Percentiles rank a stretch among this genome's conserved stretches.
These are phyloP conservation scores for Campoplex nolae DNA, from an alignment of 2,888 invertebrate species.

Conservation along the genomic window DNA sequence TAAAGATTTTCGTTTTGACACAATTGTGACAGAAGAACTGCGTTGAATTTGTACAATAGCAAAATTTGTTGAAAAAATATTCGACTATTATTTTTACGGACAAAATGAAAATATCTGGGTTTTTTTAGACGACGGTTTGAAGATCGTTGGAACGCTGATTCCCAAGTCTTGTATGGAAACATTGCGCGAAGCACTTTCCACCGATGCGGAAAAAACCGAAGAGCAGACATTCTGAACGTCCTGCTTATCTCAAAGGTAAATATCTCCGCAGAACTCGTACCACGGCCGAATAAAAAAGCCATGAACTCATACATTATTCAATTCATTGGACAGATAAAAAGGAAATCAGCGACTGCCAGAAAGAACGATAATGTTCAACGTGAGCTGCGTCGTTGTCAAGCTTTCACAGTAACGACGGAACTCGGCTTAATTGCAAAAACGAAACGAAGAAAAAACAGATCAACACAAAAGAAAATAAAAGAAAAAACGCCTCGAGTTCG, in stretches of 20 bases:
- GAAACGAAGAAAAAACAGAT: constrained; percentile 7
- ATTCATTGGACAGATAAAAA: constrained; percentile 49
- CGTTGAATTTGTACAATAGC: not conserved
- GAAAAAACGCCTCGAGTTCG: constrained; percentile 22
- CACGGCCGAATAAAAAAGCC: not conserved
- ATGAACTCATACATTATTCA: not conserved
- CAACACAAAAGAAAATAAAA: constrained; percentile 23
- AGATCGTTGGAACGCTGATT: constrained; percentile 90
- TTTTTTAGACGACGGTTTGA: constrained; percentile 83
- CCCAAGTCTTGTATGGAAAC: constrained; percentile 95
- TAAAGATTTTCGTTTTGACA: not conserved
- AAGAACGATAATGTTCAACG: constrained; percentile 33
- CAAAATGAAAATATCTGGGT: constrained; percentile 1
- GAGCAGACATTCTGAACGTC: constrained; percentile 87
- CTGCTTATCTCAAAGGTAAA: constrained; percentile 63
- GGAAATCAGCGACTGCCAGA: constrained; percentile 58
- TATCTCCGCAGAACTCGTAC: not conserved
- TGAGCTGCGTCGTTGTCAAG: constrained; percentile 33
- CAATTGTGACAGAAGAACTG: not conserved
- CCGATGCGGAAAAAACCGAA: constrained; percentile 93
- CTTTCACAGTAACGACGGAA: constrained; percentile 23
- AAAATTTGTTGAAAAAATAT: not conserved
- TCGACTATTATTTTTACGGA: not conserved
- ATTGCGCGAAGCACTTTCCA: constrained; percentile 91
- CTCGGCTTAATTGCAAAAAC: constrained; percentile 46